Evolutionary conservation across 2,797 vertebrate genomes (phyloP), one percentile per base, ranked within the genome.

Genomic region (Cynodonichthys magdalenae): DNA sequence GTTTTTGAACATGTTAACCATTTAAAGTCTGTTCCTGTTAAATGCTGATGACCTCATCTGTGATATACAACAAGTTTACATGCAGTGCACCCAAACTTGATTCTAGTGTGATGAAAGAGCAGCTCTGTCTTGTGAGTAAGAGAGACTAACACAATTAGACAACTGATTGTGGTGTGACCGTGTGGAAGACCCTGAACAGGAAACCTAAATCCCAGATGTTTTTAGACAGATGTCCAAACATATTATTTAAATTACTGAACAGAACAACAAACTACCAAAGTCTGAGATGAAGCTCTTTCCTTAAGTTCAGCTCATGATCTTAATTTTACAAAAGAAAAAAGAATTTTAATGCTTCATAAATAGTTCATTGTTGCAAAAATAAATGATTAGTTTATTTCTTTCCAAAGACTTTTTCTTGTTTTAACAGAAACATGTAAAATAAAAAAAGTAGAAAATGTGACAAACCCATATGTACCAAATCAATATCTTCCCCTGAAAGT

Each of bases 81-180:
- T 51, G 53, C 45, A 75, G 24, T 57, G 29, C 24, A 65, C 53
- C 66, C 55, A 75, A 73, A 70, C 54, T 59, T 74, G 71, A 81
- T 66, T 75, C 44, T 15, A 3, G 54, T 50, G 59, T 55, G 39
- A 53, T 71, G 67, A 81, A 69, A 82, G 58, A 83, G 9, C 50
- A 50, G 65, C 74, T 78, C 72, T 80, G 80, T 88, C 45, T 75
- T 19, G 14, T 50, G 42, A 64, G 56, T 60, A 65, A 67, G 46
- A 29, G 66, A 67, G 44, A 69, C 49, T 55, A 60, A 77, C 56
- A 62, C 49, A 77, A 66, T 79, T 53, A 78, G 49, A 63, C 31
- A 65, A 76, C 53, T 66, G 58, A 47, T 3, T 47, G n/a, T 46
- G 19, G 15, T 39, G 57, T 58, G 12, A 29, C 34, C 49, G 53